Evolutionary conservation across 2,888 invertebrate genomes (phyloP), one percentile per base, ranked within the genome.

Genomic region (Anodontia alba): DNA sequence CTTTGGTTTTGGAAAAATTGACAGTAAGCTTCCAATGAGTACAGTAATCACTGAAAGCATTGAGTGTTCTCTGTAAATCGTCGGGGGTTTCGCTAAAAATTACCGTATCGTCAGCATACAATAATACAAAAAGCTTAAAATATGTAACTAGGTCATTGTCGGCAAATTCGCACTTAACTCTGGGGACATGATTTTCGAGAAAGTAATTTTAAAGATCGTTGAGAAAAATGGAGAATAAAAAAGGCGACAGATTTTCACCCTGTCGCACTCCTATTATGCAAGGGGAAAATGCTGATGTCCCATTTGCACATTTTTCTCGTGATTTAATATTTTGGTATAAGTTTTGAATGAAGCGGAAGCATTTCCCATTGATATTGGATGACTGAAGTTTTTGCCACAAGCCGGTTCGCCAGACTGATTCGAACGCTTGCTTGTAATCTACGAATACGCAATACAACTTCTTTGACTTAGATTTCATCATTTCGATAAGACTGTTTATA

Each of bases 51-150:
- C 33, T 15, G 42, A 73, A 80, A 23, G 1, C 57, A 67, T 80
- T 62, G 10, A 76, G 36, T 10, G 42, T 29, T 20, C 33, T 54
- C 38, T 76, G 76, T 15, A 76, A 67, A 20, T 46, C 57, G 0
- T 73, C 36, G 15, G 38, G 17, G 31, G 62, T 46, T 26, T 76
- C 80, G 20, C 69, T n/a, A 12, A 80, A 49, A 20, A 80, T 29
- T 17, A 80, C 67, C 29, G 76, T 80, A 69, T 79, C 74, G 38
- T 79, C 79, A 12, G 79, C 79, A 43, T 72, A 80, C 33, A 80
- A 23, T 1, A 78, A 33, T 1, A 72, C 17, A 17, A 75, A 72
- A 20, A 75, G 23, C 67, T 67, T 51, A 46, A 72, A 29, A 17
- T 29, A 57, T 7, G 29, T 57, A 20, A 2, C 3, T 26, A 57